Base-by-base conservation (phyloP, 2,113 vertebrate genomes). In the Pimephales promelas region DNA sequence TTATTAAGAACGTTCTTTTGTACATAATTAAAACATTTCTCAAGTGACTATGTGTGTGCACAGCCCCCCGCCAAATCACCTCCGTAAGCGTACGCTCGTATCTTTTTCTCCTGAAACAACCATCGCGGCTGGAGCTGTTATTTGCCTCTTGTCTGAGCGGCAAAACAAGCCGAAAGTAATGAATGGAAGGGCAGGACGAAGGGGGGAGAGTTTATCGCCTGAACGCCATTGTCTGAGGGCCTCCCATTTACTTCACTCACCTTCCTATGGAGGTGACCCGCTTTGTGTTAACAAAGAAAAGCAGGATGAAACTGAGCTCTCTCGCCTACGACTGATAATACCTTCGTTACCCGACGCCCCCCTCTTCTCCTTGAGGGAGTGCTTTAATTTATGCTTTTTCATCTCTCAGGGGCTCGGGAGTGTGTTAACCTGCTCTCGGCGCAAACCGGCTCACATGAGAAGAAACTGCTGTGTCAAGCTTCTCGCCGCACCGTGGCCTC, bases 11-110 rank as follows among this genome's bases (percentile, higher is more conserved):
- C 87, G 88, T 92, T 93, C 90, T 93, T 93, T 92, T 92, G 91
- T 91, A 91, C 89, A 82, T 93, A 94, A 93, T 93, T 92, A 94
- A 94, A 95, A 94, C 90, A 92, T 94, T 93, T 94, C 93, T 93
- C 93, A 90, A 94, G 94, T 93, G 93, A 92, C 91, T 89, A 77
- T 88, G 88, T 89, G 91, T 79, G 64, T 76, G 84, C 31, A 57
- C 47, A 40, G 57, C 72, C 54, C 36, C 73, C 24, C 47, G 1
- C 49, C 24, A 14, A 28, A 26, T 9, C 80, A 13, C 57, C 86
- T 76, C 54, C 75, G 87, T 84, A 71, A 86, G 86, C 83, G 70
- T 75, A 70, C 52, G 83, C 79, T 81, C 56, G 20, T 76, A 82
- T 85, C 70, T 75, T 74, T 84, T 83, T 88, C 87, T 68, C 78